Evolutionary conservation across 2,888 invertebrate genomes (phyloP).

Genomic region (Subacronicta megacephala): DNA sequence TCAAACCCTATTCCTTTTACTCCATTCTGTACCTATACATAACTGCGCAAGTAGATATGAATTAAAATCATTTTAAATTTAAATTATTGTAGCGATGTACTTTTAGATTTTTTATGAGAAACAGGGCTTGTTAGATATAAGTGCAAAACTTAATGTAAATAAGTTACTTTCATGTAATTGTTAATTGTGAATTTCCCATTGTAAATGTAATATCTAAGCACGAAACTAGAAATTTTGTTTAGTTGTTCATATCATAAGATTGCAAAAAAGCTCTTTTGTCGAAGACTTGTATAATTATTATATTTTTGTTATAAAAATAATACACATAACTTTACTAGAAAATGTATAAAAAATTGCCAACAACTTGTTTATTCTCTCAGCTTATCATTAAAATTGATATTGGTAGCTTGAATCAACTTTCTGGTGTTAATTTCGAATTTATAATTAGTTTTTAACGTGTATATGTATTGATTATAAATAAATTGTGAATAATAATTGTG

Average conservation of each 20-base stretch:
- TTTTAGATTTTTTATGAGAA: constrained; percentile 57
- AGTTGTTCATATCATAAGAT: background rate
- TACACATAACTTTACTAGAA: background rate
- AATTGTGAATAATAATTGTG: constrained; percentile 87
- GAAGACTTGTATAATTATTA: background rate
- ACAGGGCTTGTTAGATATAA: constrained; percentile 69
- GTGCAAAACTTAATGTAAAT: constrained; percentile 63
- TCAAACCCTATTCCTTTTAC: constrained; percentile 15
- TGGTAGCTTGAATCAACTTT: constrained; percentile 32
- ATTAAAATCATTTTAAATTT: constrained; percentile 14
- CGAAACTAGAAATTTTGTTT: constrained; percentile 23
- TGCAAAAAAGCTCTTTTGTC: background rate
- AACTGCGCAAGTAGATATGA: background rate
- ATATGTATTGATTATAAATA: constrained; percentile 70
- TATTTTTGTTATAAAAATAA: constrained; percentile 3
- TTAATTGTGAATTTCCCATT: constrained; percentile 60
- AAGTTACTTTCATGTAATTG: constrained; percentile 62
- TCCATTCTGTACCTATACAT: constrained; percentile 8
- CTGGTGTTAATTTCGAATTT: constrained; percentile 85
- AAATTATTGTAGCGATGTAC: constrained; percentile 21
- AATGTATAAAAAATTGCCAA: constrained; percentile 8
- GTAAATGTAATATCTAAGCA: constrained; percentile 48
- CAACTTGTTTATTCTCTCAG: constrained; percentile 2
- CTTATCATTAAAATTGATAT: constrained; percentile 8
- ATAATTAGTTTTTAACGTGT: constrained; percentile 79